Base-by-base conservation (phyloP, 2,888 invertebrate species). In the Steromphala cineraria region DNA sequence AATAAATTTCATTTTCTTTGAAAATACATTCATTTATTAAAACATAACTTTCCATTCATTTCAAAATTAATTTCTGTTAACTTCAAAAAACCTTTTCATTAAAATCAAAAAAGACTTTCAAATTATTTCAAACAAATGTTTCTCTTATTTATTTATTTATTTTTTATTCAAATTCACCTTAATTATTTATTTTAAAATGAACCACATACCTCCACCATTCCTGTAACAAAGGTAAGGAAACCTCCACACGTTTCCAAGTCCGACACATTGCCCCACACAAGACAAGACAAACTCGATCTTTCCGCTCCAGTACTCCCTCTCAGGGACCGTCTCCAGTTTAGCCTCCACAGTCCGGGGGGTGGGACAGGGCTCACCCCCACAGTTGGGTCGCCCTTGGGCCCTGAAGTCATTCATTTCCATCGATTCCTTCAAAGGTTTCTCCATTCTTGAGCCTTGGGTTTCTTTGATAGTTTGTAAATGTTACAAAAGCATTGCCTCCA, bases 221-320 rank as follows among this genome's bases (percentile, higher is more conserved):
- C 86, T 86, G 82, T 89, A 89, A 53, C 89, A 89, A 1, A 89
- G 82, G 71, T 89, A 89, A 0, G 89, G 89, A 55, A 89, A 89
- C 52, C 89, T 80, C 28, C 86, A 86, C 10, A 89, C 87, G 77
- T 89, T 89, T 5, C 89, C 89, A 2, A 89, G 79, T 24, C 89
- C 89, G 46, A 89, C 85, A 82, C 89, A 89, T 67, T 88, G 88
- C 21, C 88, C 88, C 2, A 89, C 85, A 82, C 89, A 89, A 0
- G 88, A 86, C 19, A 88, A 79, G n/a, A 89, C 79, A 75, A 89
- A 89, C 75, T 89, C 88, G 28, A 88, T 83, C 75, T 89, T 89
- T 5, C 89, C 87, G 19, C 82, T 83, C 89, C 89, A 89, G 21
- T 79, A 53, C 53, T 89, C 88, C 67, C 89, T 55, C 31, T 75